Percentiles rank a stretch among this genome's conserved stretches.
Conservation (phyloP, 2,113 vertebrate genomes). For the Hippocampus mohnikei region DNA sequence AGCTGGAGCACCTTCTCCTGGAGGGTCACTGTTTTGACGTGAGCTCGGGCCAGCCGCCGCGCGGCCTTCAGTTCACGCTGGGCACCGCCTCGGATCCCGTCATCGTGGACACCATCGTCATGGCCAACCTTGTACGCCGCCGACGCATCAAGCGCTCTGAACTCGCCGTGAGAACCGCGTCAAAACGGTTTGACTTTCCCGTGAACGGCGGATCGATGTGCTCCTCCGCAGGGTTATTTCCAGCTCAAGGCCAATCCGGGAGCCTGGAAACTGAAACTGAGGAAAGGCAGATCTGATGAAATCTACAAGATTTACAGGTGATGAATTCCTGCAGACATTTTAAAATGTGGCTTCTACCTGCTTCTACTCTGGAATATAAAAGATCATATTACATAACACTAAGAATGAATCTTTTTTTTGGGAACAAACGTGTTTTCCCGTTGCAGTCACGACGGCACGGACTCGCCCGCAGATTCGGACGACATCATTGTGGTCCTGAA, state of each 20-base stretch:
- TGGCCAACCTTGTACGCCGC: constrained; percentile 89
- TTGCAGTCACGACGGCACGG: constrained; percentile 90
- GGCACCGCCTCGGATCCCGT: constrained; percentile 83
- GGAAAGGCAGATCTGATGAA: constrained; percentile 94
- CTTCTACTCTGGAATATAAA: no score
- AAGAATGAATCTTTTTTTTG: no score
- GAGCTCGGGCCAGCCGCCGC: constrained; percentile 91
- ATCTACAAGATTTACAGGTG: constrained; percentile 98
- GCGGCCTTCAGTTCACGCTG: constrained; percentile 93
- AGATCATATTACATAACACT: no score
- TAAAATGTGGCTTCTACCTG: no score
- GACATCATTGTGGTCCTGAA: constrained; percentile 88
- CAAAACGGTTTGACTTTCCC: not conserved
- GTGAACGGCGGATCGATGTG: not conserved
- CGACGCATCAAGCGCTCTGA: not conserved
- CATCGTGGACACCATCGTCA: constrained; percentile 92
- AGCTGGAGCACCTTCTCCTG: constrained; percentile 89
- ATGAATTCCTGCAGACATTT: not conserved
- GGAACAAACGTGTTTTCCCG: no score
- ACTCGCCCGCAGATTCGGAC: constrained; percentile 85
- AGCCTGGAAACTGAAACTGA: constrained; percentile 88
- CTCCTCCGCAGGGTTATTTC: constrained; percentile 85
- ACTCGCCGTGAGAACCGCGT: not conserved
- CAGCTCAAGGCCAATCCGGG: constrained; percentile 97
- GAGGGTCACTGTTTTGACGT: constrained; percentile 98